phyloP scores from a whole-genome alignment of 1,140 invertebrate genomes.

The Danaus melanippus region DNA sequence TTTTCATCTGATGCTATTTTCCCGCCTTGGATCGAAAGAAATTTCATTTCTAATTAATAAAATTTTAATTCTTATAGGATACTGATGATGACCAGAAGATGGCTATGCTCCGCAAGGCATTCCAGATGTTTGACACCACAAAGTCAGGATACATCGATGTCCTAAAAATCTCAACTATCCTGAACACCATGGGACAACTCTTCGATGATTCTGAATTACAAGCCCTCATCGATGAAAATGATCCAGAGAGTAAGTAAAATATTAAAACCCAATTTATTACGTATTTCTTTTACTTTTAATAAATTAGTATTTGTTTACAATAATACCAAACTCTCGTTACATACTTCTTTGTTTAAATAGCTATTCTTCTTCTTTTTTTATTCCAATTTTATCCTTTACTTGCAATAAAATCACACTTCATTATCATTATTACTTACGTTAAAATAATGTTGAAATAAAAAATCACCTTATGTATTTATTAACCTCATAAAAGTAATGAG shows the following conservation, averaged over 20 bases:
- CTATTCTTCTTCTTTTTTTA: too few relatives aligned
- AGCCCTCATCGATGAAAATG: constrained; percentile 86
- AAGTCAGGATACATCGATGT: constrained; percentile 93
- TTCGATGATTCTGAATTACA: constrained; percentile 91
- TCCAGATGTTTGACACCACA: constrained; percentile 95
- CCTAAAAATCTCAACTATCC: constrained; percentile 89
- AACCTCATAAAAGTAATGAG: constrained; percentile 27
- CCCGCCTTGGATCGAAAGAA: too few relatives aligned
- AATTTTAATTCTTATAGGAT: constrained; percentile 67
- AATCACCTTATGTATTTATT: constrained; percentile 12
- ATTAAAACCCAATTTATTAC: too few relatives aligned
- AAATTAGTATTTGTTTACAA: too few relatives aligned
- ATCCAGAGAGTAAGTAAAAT: constrained; percentile 79
- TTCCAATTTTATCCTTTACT: too few relatives aligned
- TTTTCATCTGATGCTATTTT: constrained; percentile 1
- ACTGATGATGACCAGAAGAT: constrained; percentile 85
- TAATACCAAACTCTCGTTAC: too few relatives aligned
- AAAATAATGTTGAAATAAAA: too few relatives aligned
- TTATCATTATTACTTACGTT: too few relatives aligned
- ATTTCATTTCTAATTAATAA: not conserved
- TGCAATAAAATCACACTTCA: too few relatives aligned
- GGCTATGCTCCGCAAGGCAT: constrained; percentile 91
- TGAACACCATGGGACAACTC: constrained; percentile 94
- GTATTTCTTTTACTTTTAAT: not conserved
- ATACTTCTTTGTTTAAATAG: too few relatives aligned